Percentiles rank a stretch among this genome's conserved stretches.
Evolutionary conservation across 1,140 invertebrate genomes (phyloP).

Genomic region (Plectrocnemia conspersa): DNA sequence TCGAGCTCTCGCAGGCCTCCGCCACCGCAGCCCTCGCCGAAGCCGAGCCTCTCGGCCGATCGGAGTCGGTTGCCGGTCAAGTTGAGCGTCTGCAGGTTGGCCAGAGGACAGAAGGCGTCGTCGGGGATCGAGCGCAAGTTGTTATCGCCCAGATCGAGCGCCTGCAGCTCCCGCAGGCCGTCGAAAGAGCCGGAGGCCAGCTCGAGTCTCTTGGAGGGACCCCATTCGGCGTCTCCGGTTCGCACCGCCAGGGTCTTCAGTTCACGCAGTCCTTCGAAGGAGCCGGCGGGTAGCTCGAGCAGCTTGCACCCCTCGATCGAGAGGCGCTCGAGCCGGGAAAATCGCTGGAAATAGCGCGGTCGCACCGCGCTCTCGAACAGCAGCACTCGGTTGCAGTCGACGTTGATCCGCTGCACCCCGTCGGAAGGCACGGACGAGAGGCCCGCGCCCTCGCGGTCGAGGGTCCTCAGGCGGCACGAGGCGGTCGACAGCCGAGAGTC

Average conservation of each 20-base stretch:
- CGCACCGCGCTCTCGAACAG: constrained; percentile 75
- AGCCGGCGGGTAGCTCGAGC: constrained; percentile 65
- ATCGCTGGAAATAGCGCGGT: constrained; percentile 64
- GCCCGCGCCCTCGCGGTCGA: constrained; percentile 62
- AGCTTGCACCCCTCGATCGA: constrained; percentile 75
- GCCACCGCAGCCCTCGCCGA: constrained; percentile 55
- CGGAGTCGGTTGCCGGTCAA: constrained; percentile 75
- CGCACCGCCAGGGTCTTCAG: constrained; percentile 69
- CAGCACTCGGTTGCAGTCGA: constrained; percentile 73
- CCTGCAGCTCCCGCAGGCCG: constrained; percentile 70
- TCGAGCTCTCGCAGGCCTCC: constrained; percentile 66
- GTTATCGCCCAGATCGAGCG: constrained; percentile 75
- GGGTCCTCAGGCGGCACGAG: constrained; percentile 60
- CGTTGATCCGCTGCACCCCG: constrained; percentile 60
- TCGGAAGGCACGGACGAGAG: constrained; percentile 58
- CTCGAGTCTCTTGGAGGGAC: constrained; percentile 64
- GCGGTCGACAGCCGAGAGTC: not conserved
- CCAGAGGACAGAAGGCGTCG: constrained; percentile 69
- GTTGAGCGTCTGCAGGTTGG: constrained; percentile 76
- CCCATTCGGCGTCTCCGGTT: constrained; percentile 74
- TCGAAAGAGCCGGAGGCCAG: constrained; percentile 62
- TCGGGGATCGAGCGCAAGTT: constrained; percentile 73
- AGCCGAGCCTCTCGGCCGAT: constrained; percentile 68
- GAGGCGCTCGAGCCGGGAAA: constrained; percentile 69
- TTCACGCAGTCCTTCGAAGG: constrained; percentile 71